Evolutionary conservation across 2,797 vertebrate genomes (phyloP).

Genomic region (Leptatherina wallacei): DNA sequence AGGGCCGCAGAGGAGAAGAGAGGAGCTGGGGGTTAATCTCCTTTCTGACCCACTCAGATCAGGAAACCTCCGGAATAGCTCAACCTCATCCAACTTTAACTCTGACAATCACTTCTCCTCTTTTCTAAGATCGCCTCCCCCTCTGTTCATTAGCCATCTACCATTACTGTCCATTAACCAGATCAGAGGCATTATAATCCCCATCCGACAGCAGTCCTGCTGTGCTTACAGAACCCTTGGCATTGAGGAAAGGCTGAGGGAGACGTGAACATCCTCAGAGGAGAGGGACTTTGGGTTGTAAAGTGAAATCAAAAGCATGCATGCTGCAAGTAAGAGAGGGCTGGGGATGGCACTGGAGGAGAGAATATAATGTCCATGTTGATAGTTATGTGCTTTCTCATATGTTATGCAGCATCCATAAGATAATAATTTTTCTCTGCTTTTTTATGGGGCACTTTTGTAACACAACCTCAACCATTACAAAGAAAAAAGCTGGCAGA

Average conservation of each 20-base stretch:
- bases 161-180: slow-evolving; percentile 71
- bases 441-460: not conserved
- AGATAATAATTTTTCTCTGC: not conserved
- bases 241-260: slow-evolving; percentile 23
- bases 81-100: slow-evolving; percentile 3
- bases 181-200: slow-evolving; percentile 66
- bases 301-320: slow-evolving; percentile 38
- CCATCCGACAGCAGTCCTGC: slow-evolving; percentile 48
- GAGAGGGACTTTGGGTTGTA: slow-evolving; percentile 12
- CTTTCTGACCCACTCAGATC: slow-evolving; percentile 48
- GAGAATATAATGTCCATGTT: slow-evolving; percentile 12
- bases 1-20: slow-evolving; percentile 29
- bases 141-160: slow-evolving; percentile 49
- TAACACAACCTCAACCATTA: not conserved
- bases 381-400: slow-evolving; percentile 10
- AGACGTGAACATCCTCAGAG: slow-evolving; percentile 31
- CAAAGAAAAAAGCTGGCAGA: slow-evolving; percentile 13
- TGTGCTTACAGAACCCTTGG: slow-evolving; percentile 37
- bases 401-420: not conserved
- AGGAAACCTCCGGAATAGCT: slow-evolving; percentile 30
- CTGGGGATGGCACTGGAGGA: not conserved
- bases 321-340: slow-evolving; percentile 25
- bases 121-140: slow-evolving; percentile 8
- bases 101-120: not conserved
- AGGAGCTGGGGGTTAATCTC: slow-evolving; percentile 42